Evolutionary conservation across 2,113 vertebrate species (phyloP), one percentile per base, ranked within the genome.

Genomic region (Muscicapa adusta): DNA sequence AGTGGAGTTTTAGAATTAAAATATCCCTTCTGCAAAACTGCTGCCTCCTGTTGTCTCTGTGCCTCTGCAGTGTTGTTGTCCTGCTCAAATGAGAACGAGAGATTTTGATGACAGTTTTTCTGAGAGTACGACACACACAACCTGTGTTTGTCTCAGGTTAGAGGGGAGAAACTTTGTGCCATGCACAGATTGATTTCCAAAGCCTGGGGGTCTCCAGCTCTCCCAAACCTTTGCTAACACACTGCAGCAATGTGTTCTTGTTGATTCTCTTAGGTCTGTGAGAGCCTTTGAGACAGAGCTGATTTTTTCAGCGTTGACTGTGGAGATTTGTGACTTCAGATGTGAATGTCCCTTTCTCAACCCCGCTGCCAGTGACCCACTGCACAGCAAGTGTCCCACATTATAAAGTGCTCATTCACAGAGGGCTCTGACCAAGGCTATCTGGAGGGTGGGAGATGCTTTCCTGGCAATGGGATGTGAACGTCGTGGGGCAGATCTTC

Each of bases 351-450:
- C 94, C 61, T 78, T 95, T 91, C 65, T 95, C 93, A 93, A 93
- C 80, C 66, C 91, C 84, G 94, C 91, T 85, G 83, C 88, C 86
- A 91, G 73, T 96, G 96, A 96, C 95, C 96, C 70, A 61, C 67
- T 73, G 95, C 93, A 53, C 61, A 87, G 72, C 56, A 45, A 92
- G 79, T 82, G 84, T 94, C 94, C 86, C 42, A 15, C 73, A 65
- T n/a, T 56, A 97, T 97, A 94, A 96, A 95, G 96, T 92, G 66
- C 73, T 92, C 71, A 96, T 96, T 96, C 95, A 97, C 73, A 89
- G 73, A 56, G 26, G 43, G 65, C 61, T 89, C 91, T 92, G 93
- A 31, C 83, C 91, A 91, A 14, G 17, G 53, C 53, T 89, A 56
- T 92, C 86, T 75, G 84, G 45, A 93, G 95, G 40, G 53, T 91